Percentiles rank a stretch among this genome's conserved stretches.
phyloP scores from a whole-genome alignment of 2,888 invertebrate genomes.

The Eupithecia centaureata region DNA sequence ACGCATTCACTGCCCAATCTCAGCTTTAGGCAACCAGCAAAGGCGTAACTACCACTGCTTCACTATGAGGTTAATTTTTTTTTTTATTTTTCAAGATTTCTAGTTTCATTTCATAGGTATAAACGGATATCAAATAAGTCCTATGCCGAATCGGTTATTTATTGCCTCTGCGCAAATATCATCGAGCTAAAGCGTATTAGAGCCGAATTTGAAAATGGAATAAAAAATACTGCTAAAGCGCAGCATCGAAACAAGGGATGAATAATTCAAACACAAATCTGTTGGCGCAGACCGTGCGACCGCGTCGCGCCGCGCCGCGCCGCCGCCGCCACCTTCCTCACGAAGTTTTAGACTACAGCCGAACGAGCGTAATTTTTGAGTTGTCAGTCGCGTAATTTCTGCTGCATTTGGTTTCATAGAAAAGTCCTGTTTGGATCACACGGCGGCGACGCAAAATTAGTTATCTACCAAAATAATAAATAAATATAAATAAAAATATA shows the following conservation, averaged over 20 bases:
- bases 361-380: no score
- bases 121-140: conserved; percentile 11
- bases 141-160: conserved; percentile 19
- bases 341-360: conserved; percentile 47
- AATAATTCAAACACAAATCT: conserved; percentile 69
- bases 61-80: neutral
- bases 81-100: no score
- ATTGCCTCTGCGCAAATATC: conserved; percentile 27
- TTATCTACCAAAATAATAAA: no score
- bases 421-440: no score
- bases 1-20: neutral
- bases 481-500: no score
- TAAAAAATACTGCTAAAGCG: conserved; percentile 46
- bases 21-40: neutral
- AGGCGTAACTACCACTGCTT: neutral
- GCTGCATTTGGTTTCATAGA: no score
- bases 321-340: conserved; percentile 25
- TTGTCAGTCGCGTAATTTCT: no score
- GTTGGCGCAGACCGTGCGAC: conserved; percentile 48
- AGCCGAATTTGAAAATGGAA: conserved; percentile 40
- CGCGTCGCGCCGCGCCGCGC: conserved; percentile 30
- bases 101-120: no score
- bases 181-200: conserved; percentile 26
- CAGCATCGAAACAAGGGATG: conserved; percentile 56
- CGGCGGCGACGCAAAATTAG: no score